phyloP scores from a whole-genome alignment of 2,888 invertebrate genomes.

The Orthosia incerta region DNA sequence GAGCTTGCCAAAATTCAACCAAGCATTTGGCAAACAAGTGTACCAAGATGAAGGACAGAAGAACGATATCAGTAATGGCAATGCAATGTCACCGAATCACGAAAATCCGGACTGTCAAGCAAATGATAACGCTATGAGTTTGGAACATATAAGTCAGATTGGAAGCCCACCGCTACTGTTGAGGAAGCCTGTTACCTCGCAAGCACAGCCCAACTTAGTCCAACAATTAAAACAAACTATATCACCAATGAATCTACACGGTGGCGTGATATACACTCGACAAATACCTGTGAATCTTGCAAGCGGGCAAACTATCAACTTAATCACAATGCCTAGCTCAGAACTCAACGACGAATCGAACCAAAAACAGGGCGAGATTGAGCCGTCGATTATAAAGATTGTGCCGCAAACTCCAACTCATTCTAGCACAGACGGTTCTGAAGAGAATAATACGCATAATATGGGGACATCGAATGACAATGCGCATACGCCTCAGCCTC shows the following conservation, averaged over 20 bases:
- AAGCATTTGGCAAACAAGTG: conserved; percentile 94
- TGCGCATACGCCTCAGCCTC: conserved; percentile 75
- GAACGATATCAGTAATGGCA: conserved; percentile 76
- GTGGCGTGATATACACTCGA: conserved; percentile 93
- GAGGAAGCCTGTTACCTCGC: conserved; percentile 80
- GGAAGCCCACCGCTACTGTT: conserved; percentile 84
- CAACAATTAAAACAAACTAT: conserved; percentile 89
- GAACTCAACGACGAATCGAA: conserved; percentile 84
- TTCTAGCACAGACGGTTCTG: conserved; percentile 66
- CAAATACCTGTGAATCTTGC: conserved; percentile 93
- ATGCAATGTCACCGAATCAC: conserved; percentile 68
- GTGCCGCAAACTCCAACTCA: conserved; percentile 82
- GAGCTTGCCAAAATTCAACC: conserved; percentile 94
- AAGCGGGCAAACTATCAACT: conserved; percentile 91
- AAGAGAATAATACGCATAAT: conserved; percentile 77
- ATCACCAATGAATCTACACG: conserved; percentile 91
- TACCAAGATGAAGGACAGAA: conserved; percentile 88
- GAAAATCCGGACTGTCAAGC: conserved; percentile 79
- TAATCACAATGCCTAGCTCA: conserved; percentile 89
- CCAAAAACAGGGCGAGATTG: conserved; percentile 84
- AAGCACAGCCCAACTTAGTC: conserved; percentile 81
- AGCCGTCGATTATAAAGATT: conserved; percentile 87
- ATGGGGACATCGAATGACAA: conserved; percentile 76
- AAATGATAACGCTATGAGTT: conserved; percentile 79
- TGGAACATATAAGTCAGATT: conserved; percentile 83